Evolutionary conservation across 2,888 invertebrate species (phyloP), one percentile per base, ranked within the genome.

Genomic region (Lepidochrysops patricia): DNA sequence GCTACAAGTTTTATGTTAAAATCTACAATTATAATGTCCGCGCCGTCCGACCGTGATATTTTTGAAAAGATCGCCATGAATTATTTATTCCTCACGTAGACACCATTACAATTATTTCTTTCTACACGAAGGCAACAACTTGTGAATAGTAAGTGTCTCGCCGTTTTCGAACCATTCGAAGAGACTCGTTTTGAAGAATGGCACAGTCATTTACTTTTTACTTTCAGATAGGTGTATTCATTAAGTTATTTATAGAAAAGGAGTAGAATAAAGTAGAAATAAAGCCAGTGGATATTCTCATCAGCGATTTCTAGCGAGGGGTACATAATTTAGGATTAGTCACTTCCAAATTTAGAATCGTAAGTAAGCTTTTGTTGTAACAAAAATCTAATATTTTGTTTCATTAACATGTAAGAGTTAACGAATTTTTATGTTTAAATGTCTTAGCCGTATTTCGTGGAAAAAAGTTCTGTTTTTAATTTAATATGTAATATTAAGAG

Each of bases 1-100:
- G 65, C 67, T 32, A 67, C 70, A 68, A 70, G 72, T 72, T 71
- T 70, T 71, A 73, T 72, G 72, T 69, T 67, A 69, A 68, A 69
- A 84, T 87, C 78, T 84, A 81, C 77, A 86, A 87, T 82, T 87
- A 83, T 87, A 87, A 87, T 87, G 75, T 73, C 75, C 69, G 76
- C 78, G 75, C 77, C 73, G 75, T 69, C 64, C 77, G 75, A 76
- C 80, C 79, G 77, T 80, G 76, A 77, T 84, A 83, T 83, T 84
- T 84, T 83, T 81, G 79, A 82, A 82, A 80, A 83, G 79, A 84
- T 82, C 73, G 72, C 73, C 72, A 84, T 87, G 84, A 84, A 86
- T 86, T 82, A 88, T 88, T 80, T 81, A 87, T 84, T 74, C 67
- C 74, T 76, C 72, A 75, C 74, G 75, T 80, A 82, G 80, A 80